phyloP scores from a whole-genome alignment of 2,797 vertebrate genomes.

The Syndactyla subalaris region DNA sequence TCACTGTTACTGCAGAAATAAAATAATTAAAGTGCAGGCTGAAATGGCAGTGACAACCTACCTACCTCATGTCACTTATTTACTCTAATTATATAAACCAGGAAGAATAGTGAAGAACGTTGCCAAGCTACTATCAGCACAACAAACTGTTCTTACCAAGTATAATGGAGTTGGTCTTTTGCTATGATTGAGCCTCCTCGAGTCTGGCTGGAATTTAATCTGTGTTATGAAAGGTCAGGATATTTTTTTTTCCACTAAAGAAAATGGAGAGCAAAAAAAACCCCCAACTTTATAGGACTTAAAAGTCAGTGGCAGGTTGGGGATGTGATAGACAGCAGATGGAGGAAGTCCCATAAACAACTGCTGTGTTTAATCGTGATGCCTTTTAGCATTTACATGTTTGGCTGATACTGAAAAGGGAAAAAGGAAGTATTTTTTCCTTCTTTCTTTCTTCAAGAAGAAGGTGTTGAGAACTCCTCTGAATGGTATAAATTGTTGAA shows the following conservation, averaged over 20 bases:
- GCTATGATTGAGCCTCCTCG: not conserved
- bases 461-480: not conserved
- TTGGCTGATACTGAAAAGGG: not conserved
- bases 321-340: not conserved
- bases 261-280: not conserved
- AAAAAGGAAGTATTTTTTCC: not conserved
- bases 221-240: not conserved
- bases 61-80: constrained; percentile 47
- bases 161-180: not conserved
- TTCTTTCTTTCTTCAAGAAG: not conserved
- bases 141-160: not conserved
- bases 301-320: not conserved
- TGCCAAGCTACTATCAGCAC: constrained; percentile 59
- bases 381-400: not conserved
- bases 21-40: not conserved
- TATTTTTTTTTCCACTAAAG: not conserved
- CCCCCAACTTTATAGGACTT: not conserved
- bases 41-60: not conserved
- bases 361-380: not conserved
- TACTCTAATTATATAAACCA: constrained; percentile 46
- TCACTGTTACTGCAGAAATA: not conserved
- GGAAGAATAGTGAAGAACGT: constrained; percentile 31
- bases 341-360: not conserved
- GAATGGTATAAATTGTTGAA: not conserved
- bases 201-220: constrained; percentile 37